A percentile compares a stretch with the other conserved stretches of the same genome.
Evolutionary conservation across 2,888 invertebrate genomes (phyloP).

Genomic region (Ceriagrion tenellum): DNA sequence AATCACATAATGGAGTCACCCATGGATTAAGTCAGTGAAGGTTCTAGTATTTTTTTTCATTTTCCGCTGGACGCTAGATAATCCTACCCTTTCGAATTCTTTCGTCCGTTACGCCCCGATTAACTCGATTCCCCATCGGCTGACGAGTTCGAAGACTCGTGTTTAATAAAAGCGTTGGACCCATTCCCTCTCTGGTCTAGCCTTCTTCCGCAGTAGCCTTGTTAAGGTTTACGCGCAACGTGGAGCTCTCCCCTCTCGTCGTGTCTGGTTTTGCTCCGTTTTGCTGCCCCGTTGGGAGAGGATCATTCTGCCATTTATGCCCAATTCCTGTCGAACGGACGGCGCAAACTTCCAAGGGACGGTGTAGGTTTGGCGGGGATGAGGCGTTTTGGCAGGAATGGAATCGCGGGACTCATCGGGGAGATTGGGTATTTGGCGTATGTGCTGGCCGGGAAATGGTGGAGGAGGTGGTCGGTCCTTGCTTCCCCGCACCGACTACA

Average conservation of each 20-base stretch:
- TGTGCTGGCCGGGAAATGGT: background rate
- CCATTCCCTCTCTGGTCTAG: background rate
- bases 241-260: background rate
- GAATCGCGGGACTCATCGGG: slow-evolving; percentile 25
- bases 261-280: background rate
- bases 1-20: too few relatives aligned
- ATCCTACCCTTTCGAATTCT: too few relatives aligned
- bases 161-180: background rate
- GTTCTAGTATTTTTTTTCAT: too few relatives aligned
- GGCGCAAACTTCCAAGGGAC: background rate
- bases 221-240: background rate
- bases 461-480: background rate
- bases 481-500: background rate
- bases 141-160: background rate
- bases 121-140: background rate
- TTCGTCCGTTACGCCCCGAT: background rate
- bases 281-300: slow-evolving; percentile 8
- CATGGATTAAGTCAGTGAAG: too few relatives aligned
- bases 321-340: background rate
- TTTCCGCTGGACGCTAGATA: too few relatives aligned
- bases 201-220: background rate
- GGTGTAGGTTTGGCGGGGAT: background rate
- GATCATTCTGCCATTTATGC: slow-evolving; percentile 46
- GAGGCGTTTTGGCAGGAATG: background rate
- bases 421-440: slow-evolving; percentile 37